phyloP scores from a whole-genome alignment of 2,888 invertebrate species.

The Smittia sp. region DNA sequence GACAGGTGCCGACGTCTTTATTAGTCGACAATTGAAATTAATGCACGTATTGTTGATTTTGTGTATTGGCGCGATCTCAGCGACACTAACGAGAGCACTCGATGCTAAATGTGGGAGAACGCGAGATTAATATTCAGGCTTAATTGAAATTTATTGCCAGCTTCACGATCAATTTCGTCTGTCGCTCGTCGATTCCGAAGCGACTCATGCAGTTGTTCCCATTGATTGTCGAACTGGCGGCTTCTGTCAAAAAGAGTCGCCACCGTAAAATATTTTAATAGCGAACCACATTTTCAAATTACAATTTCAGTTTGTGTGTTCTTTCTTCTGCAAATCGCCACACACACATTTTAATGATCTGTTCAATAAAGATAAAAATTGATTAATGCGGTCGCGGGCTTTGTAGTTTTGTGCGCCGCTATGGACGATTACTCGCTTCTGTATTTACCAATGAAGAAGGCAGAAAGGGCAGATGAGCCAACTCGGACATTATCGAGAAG shows the following conservation, averaged over 20 bases:
- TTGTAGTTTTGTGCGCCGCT: conserved; percentile 19
- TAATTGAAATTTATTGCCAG: conserved; percentile 4
- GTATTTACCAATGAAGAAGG: conserved; percentile 21
- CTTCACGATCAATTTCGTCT: conserved; percentile 2
- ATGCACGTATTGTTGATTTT: conserved; percentile 9
- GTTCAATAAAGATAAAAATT: conserved; percentile 40
- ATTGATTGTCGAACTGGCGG: not conserved
- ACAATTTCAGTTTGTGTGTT: conserved; percentile 17
- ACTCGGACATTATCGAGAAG: not conserved
- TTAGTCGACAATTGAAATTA: conserved; percentile 40
- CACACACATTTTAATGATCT: conserved; percentile 36
- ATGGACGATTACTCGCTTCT: conserved; percentile 14
- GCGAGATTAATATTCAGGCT: not conserved
- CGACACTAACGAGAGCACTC: not conserved
- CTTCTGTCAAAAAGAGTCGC: not conserved
- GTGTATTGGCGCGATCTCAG: conserved; percentile 10
- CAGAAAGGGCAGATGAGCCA: not conserved
- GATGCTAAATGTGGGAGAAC: no score
- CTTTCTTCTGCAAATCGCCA: conserved; percentile 5
- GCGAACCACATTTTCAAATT: conserved; percentile 26
- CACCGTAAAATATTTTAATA: not conserved
- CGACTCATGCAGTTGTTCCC: no score
- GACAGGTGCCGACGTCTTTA: conserved; percentile 40
- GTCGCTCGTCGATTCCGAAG: not conserved
- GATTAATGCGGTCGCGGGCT: conserved; percentile 34